Base-by-base conservation (phyloP, 2,888 invertebrate species). In the Eristalis arbustorum region DNA sequence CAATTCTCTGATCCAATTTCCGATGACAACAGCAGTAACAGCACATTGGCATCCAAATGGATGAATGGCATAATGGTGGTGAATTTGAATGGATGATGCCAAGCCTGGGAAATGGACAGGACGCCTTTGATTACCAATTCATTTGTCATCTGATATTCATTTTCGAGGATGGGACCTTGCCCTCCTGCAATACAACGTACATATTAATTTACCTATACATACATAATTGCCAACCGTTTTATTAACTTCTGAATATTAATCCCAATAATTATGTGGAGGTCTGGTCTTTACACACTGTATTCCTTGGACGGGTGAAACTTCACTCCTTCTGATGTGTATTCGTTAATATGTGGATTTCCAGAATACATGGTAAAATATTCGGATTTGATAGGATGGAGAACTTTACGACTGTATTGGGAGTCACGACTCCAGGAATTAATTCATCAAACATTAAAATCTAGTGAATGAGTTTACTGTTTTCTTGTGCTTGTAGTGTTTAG, bases 1-100 rank as follows among this genome's bases (percentile, higher is more conserved):
- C 87, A 83, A 87, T 87, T 83, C 87, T 87, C 87, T 83, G 87
- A 83, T 87, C 87, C 87, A 87, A 87, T 87, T 87, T 87, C 75
- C 83, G 83, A 87, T 71, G 80, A 84, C 87, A 82, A 82, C 71
- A 72, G 72, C 77, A 74, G 68, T 56, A 74, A 74, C 69, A 76
- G 78, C 42, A 74, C 69, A 75, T 68, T 37, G 34, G 59, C 49
- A 80, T 80, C 68, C 42, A 75, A 87, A 82, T 81, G 64, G 73
- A 81, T 68, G 73, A 68, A 84, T 84, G 63, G 61, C 77, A 61
- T 72, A 82, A 66, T 57, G 74, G 63, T 87, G 78, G 68, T 75
- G 75, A 87, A 76, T 73, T 79, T 83, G 67, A 87, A 87, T 69
- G 82, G 71, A 87, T 74, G 78, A 84, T 79, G 64, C 61, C 69